Evolutionary conservation across 2,113 vertebrate species (phyloP), one percentile per base, ranked within the genome.

Genomic region (Apeltes quadracus): DNA sequence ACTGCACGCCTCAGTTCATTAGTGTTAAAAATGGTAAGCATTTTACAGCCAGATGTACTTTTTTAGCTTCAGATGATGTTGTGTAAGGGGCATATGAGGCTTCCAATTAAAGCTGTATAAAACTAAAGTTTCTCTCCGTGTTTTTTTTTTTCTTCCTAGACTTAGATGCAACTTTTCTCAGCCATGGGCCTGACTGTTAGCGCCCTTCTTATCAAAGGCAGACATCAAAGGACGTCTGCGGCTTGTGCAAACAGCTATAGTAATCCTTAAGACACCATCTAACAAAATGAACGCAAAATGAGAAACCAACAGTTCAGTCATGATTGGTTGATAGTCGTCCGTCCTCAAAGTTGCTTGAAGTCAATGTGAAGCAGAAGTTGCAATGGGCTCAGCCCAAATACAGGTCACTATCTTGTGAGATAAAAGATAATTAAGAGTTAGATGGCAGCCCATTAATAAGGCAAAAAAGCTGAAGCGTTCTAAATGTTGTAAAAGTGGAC

Each of bases 11-110:
- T 84, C 87, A 90, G 89, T 93, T 92, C 90, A 93, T 93, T 93
- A 93, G 90, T 84, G 88, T 91, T 92, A 90, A 93, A 93, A 92
- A 92, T 90, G 87, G 91, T 83, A 84, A 92, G 90, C 88, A 80
- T 93, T 92, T 93, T 92, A 81, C 81, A 89, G 90, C 89, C 89
- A 91, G 88, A 91, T 92, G 90, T 90, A 91, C 90, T 93, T 92
- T 64, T 90, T 91, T 91, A 92, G 91, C 89, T 91, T 88, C 90
- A 88, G 88, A 91, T 90, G 87, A 92, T 93, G 87, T 89, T 91
- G 87, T 93, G 90, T 91, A 91, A 92, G 89, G 91, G 88, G 87
- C 88, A 88, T 80, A 25, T 79, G 87, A 92, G 90, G 90, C 70
- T 80, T 84, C 92, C 91, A 94, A 92, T 93, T 92, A 92, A 88